These are phyloP conservation scores for Dinothrombium tinctorium DNA, from an alignment of 1,140 invertebrate genomes.

Conservation along the genomic window DNA sequence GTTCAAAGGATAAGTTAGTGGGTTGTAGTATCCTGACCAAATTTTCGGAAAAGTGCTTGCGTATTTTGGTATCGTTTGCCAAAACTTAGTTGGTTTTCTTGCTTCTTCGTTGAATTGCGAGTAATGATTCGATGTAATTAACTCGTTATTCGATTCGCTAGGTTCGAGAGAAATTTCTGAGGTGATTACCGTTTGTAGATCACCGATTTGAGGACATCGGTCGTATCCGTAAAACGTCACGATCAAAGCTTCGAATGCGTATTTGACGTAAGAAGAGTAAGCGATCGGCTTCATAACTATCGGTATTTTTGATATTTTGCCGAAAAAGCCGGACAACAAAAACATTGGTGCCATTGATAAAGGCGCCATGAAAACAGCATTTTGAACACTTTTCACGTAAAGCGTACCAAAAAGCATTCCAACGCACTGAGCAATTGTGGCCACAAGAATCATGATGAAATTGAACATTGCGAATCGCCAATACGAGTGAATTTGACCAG, in stretches of 20 bases:
- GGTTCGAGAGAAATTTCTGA: background rate
- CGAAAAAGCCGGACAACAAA: slow-evolving; percentile 65
- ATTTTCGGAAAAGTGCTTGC: slow-evolving; percentile 2
- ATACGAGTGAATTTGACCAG: slow-evolving; percentile 63
- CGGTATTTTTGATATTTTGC: slow-evolving; percentile 72
- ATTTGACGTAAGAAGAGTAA: slow-evolving; percentile 67
- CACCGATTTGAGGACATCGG: slow-evolving; percentile 21
- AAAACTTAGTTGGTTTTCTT: too few species aligned
- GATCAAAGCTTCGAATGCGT: slow-evolving; percentile 72
- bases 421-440: slow-evolving; percentile 70
- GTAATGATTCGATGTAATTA: background rate
- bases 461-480: slow-evolving; percentile 66
- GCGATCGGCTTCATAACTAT: slow-evolving; percentile 60
- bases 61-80: background rate
- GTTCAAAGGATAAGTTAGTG: slow-evolving; percentile 28
- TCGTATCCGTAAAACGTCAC: slow-evolving; percentile 68
- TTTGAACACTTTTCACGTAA: slow-evolving; percentile 8
- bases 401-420: slow-evolving; percentile 59
- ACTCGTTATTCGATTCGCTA: background rate
- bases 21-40: slow-evolving; percentile 4
- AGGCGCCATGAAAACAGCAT: slow-evolving; percentile 67
- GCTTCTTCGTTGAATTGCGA: background rate
- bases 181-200: background rate
- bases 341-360: slow-evolving; percentile 66
- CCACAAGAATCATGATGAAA: slow-evolving; percentile 58